Conservation (phyloP, 2,797 vertebrate genomes). For the Leptoclinus maculatus region DNA sequence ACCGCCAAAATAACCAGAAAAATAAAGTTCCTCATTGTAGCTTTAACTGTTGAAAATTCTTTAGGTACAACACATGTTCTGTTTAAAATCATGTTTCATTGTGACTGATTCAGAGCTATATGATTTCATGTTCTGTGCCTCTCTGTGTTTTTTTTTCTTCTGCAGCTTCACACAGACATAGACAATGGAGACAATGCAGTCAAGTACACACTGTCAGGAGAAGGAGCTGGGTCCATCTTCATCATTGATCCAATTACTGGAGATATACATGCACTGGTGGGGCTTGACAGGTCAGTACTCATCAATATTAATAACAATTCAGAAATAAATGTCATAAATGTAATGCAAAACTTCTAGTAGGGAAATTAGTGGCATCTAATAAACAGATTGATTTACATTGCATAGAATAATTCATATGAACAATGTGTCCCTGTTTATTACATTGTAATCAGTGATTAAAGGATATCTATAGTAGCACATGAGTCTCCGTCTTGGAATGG, state of each 20-base stretch:
- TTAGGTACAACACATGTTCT: background rate
- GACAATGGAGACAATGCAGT: conserved; percentile 91
- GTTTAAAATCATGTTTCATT: background rate
- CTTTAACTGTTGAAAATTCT: too few species aligned
- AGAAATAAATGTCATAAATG: background rate
- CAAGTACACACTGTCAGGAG: conserved; percentile 94
- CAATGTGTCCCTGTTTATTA: background rate
- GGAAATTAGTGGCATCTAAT: background rate
- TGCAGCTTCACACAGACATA: conserved; percentile 94
- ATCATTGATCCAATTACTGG: conserved; percentile 94
- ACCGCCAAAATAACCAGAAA: too few species aligned
- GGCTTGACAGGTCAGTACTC: conserved; percentile 85
- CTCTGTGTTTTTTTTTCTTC: background rate
- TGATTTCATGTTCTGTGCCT: background rate
- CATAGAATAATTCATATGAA: background rate
- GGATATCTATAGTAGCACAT: background rate
- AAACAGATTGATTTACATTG: background rate
- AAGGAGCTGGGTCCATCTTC: conserved; percentile 93
- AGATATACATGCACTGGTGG: conserved; percentile 93
- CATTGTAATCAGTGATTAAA: background rate
- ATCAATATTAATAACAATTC: background rate
- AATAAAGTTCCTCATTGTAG: too few species aligned
- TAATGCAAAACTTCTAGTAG: background rate
- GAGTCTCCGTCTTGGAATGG: background rate
- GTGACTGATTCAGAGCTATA: background rate